Conservation (phyloP, 1,140 invertebrate species). For the Rhizoglyphus robini region DNA sequence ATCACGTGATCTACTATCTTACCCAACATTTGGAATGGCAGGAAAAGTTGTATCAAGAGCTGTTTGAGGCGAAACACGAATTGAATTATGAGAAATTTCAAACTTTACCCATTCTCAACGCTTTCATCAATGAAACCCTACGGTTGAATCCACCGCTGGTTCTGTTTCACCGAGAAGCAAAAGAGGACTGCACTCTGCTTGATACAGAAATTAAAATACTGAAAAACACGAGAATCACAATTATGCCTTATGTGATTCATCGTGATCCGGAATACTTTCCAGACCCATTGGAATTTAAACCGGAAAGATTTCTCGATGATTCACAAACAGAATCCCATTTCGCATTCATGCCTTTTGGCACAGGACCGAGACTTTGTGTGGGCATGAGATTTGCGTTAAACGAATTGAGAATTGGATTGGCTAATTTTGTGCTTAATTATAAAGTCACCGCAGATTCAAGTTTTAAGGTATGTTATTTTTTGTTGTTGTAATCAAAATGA, state of each 20-base stretch:
- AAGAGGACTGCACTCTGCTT: neutral
- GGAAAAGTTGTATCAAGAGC: constrained; percentile 41
- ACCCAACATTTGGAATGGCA: constrained; percentile 44
- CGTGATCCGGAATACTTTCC: constrained; percentile 25
- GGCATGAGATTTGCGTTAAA: constrained; percentile 43
- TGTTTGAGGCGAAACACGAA: constrained; percentile 35
- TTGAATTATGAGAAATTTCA: constrained; percentile 34
- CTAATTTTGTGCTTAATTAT: constrained; percentile 14
- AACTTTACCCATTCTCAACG: constrained; percentile 32
- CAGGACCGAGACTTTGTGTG: constrained; percentile 46
- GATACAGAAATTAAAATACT: constrained; percentile 13
- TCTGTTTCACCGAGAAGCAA: constrained; percentile 2
- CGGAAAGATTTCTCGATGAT: constrained; percentile 17
- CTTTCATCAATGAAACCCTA: constrained; percentile 33
- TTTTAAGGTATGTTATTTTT: too few relatives aligned
- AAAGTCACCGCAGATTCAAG: neutral
- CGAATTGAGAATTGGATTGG: constrained; percentile 29
- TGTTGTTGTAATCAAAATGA: too few relatives aligned
- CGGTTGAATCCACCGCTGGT: constrained; percentile 30
- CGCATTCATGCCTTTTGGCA: constrained; percentile 43
- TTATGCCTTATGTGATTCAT: constrained; percentile 27
- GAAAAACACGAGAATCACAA: constrained; percentile 22
- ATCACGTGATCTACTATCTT: constrained; percentile 42
- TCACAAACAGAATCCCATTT: constrained; percentile 28
- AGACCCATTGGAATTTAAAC: constrained; percentile 27